These are phyloP conservation scores for Yasuhikotakia modesta DNA, from an alignment of 2,797 vertebrate species.

Conservation along the genomic window DNA sequence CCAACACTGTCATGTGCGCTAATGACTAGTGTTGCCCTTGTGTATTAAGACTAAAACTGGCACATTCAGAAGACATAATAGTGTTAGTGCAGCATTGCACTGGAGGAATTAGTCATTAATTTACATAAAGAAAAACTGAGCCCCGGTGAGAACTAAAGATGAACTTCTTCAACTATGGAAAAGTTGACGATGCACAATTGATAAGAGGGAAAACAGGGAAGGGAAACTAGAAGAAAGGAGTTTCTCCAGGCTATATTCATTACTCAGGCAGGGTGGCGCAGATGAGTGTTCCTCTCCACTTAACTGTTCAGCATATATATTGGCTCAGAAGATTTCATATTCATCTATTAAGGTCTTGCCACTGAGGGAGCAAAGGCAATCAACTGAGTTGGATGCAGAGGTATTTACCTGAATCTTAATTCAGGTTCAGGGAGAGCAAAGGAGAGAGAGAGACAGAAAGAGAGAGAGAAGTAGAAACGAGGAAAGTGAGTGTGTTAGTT, in stretches of 20 bases:
- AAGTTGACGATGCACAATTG: constrained; percentile 23
- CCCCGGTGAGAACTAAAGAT: background rate
- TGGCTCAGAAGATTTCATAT: constrained; percentile 74
- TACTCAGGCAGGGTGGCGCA: constrained; percentile 41
- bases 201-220: constrained; percentile 39
- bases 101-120: constrained; percentile 15
- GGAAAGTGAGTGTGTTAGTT: no score
- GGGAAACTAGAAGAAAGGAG: constrained; percentile 41
- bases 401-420: constrained; percentile 76
- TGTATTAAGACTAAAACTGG: background rate
- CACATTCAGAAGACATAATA: background rate
- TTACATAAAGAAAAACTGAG: background rate
- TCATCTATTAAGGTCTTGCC: constrained; percentile 67
- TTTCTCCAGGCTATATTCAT: constrained; percentile 64
- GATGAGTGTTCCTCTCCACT: constrained; percentile 64
- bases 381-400: constrained; percentile 65
- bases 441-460: background rate
- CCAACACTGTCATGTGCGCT: background rate
- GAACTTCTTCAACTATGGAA: background rate
- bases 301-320: constrained; percentile 75
- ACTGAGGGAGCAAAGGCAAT: constrained; percentile 71
- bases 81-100: background rate
- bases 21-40: constrained; percentile 25
- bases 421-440: constrained; percentile 55
- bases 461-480: background rate